These are phyloP conservation scores for Romanomermis culicivorax DNA, from an alignment of 2,888 invertebrate species.

Conservation along the genomic window DNA sequence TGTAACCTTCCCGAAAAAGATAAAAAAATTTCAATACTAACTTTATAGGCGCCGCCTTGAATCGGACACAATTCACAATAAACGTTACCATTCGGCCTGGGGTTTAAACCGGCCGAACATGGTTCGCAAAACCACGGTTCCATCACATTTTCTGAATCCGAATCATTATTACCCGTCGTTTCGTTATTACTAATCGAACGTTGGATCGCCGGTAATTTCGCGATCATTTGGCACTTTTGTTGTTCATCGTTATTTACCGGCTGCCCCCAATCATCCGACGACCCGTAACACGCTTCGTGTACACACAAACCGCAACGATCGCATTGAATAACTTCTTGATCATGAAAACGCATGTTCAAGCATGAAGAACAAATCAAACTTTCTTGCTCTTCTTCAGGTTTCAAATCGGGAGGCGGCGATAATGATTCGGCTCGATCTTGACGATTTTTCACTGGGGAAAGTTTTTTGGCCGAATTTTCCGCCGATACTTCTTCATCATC, in stretches of 20 bases:
- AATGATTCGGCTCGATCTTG: too few species aligned
- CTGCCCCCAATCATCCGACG: background rate
- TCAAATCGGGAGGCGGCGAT: background rate
- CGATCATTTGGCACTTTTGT: too few species aligned
- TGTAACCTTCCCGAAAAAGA: too few species aligned
- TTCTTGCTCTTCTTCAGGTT: too few species aligned
- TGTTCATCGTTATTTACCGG: background rate
- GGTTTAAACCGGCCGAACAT: slow-evolving; percentile 36
- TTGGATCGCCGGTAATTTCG: too few species aligned
- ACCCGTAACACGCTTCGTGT: slow-evolving; percentile 24
- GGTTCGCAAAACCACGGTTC: slow-evolving; percentile 99
- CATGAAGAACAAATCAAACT: slow-evolving; percentile 19
- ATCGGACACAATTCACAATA: slow-evolving; percentile 89
- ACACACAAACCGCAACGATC: slow-evolving; percentile 24
- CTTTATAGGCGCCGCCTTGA: slow-evolving; percentile 53
- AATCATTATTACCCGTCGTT: background rate
- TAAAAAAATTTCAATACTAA: too few species aligned
- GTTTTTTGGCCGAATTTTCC: background rate
- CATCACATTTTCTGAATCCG: slow-evolving; percentile 43
- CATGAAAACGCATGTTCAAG: slow-evolving; percentile 14
- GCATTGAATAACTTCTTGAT: slow-evolving; percentile 19
- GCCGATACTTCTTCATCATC: background rate
- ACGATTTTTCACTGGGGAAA: background rate
- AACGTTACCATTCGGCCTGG: slow-evolving; percentile 39
- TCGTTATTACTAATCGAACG: too few species aligned